phyloP scores from a whole-genome alignment of 2,797 vertebrate species.

The Lagothrix lagotricha region DNA sequence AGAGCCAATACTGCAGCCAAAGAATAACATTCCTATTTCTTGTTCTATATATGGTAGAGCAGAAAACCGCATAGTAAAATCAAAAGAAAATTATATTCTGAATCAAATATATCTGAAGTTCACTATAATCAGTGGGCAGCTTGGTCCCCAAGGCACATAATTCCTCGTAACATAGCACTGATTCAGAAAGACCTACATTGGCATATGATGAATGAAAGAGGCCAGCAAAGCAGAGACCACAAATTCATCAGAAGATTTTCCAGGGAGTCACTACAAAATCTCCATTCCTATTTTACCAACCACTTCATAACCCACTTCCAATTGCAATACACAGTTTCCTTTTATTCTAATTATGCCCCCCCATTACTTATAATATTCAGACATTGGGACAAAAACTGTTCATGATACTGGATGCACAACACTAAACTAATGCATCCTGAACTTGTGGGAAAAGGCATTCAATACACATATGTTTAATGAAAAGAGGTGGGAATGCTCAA shows the following conservation, averaged over 20 bases:
- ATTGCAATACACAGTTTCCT: not conserved
- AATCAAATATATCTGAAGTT: slow-evolving; percentile 38
- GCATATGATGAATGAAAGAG: not conserved
- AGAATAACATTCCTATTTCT: not conserved
- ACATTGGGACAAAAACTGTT: not conserved
- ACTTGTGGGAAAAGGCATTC: not conserved
- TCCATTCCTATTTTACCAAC: not conserved
- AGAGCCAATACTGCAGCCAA: not conserved
- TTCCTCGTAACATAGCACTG: not conserved
- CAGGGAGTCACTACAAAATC: not conserved
- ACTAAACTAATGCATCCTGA: not conserved
- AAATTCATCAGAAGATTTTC: not conserved
- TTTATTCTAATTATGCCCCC: not conserved
- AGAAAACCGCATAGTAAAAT: not conserved
- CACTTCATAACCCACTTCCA: slow-evolving; percentile 28
- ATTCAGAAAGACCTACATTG: slow-evolving; percentile 9
- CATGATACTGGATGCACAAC: not conserved
- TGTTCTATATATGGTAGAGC: not conserved
- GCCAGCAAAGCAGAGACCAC: not conserved
- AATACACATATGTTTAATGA: not conserved
- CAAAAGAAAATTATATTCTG: slow-evolving; percentile 42
- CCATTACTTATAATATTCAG: slow-evolving; percentile 7
- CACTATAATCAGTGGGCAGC: not conserved
- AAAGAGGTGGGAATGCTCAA: not conserved
- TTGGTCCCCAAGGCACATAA: not conserved